Base-by-base conservation (phyloP, 2,888 invertebrate species). In the Taenaris catops region DNA sequence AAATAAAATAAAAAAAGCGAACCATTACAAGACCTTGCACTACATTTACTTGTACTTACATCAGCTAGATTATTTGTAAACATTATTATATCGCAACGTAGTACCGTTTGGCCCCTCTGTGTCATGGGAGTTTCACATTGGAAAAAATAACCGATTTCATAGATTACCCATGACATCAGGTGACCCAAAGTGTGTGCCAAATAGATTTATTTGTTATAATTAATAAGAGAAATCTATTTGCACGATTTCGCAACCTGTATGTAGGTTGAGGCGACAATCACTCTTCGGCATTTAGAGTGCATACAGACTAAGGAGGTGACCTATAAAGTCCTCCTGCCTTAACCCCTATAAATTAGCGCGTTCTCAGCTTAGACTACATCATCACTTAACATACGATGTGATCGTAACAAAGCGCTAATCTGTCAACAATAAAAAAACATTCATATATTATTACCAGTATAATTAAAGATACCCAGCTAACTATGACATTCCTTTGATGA, bases 201-300 rank as follows among this genome's bases (percentile, higher is more conserved):
- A 31, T 31, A 31, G 31, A 31, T 31, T 31, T 23, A 27, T 18
- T 7, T 12, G 12, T 12, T 6, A 23, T 11, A 7, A 2, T 33
- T 16, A 14, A 19, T 18, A 11, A 38, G 7, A 31, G 27, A 28
- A 24, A 37, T 45, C 46, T 38, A 42, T 51, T 53, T 53, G 49
- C 49, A 53, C 49, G 35, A 38, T 17, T 31, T 41, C 44, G 36
- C 42, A 42, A 45, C 46, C 38, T 23, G 35, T n/a, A n/a, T n/a
- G n/a, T 35, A 41, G 43, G 46, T 47, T 42, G 51, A 55, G 54
- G 73, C 72, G 67, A 75, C 63, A 74, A 63, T 80, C 81, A 83
- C 84, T 83, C 84, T 70, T 78, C 83, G 83, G 84, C 83, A 76
- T 71, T 66, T 71, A 51, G 72, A 76, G 81, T 84, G 81, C 78